Evolutionary conservation across 2,113 vertebrate genomes (phyloP).

Genomic region (Leptobrachium ailaonicum): DNA sequence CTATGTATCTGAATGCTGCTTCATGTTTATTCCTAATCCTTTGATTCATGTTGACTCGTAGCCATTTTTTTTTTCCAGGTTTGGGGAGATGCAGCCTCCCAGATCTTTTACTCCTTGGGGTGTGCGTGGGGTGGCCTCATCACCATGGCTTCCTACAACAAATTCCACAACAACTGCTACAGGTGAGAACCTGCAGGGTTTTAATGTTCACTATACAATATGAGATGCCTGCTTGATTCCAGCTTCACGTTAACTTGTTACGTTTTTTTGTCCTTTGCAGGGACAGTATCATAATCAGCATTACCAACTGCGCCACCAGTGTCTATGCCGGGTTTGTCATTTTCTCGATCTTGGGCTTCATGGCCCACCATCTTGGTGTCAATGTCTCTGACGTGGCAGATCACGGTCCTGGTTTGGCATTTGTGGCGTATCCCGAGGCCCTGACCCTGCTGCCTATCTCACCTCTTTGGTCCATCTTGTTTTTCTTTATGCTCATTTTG

Average conservation of each 20-base stretch:
- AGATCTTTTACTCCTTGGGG: slow-evolving; percentile 97
- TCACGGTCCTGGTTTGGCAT: slow-evolving; percentile 92
- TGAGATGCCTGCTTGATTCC: no score
- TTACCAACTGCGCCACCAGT: slow-evolving; percentile 96
- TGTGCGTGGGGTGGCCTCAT: slow-evolving; percentile 97
- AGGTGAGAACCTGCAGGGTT: slow-evolving; percentile 68
- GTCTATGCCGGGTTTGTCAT: slow-evolving; percentile 97
- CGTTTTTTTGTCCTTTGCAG: slow-evolving; percentile 60
- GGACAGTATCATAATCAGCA: slow-evolving; percentile 97
- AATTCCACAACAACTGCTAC: slow-evolving; percentile 98
- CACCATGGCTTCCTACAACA: slow-evolving; percentile 99
- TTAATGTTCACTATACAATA: background rate
- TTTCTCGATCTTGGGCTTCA: slow-evolving; percentile 98
- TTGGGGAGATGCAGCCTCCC: slow-evolving; percentile 95
- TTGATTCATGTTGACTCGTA: no score
- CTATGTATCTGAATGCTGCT: background rate
- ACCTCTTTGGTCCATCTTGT: slow-evolving; percentile 92
- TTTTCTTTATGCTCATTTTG: slow-evolving; percentile 99
- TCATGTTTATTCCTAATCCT: no score
- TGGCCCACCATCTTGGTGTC: slow-evolving; percentile 91
- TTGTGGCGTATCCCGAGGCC: slow-evolving; percentile 94
- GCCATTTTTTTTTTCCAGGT: slow-evolving; percentile 69
- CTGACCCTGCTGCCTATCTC: slow-evolving; percentile 93
- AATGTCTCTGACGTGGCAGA: slow-evolving; percentile 92
- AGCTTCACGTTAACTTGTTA: background rate